Evolutionary conservation across 1,140 invertebrate genomes (phyloP).

Genomic region (Zaprionus nigranus): DNA sequence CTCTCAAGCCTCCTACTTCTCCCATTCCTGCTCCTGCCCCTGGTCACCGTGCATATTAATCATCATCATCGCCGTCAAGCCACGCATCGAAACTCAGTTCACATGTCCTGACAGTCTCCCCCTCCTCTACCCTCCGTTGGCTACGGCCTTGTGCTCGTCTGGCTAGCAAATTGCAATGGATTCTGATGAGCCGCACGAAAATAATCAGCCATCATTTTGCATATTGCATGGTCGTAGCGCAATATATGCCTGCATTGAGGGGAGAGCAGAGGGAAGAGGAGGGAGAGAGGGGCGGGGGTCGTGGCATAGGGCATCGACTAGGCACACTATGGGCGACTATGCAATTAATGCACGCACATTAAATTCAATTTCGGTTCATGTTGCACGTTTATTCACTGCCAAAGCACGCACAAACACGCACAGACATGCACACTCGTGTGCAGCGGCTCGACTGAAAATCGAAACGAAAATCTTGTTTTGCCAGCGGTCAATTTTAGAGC

Average conservation of each 20-base stretch:
- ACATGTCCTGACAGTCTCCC: background rate
- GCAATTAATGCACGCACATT: constrained; percentile 66
- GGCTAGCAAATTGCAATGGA: constrained; percentile 41
- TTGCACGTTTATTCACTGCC: constrained; percentile 32
- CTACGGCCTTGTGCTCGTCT: background rate
- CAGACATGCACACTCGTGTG: background rate
- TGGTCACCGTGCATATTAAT: constrained; percentile 45
- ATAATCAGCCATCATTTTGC: constrained; percentile 51
- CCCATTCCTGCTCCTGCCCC: background rate
- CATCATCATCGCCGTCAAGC: constrained; percentile 18
- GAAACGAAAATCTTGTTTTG: constrained; percentile 20
- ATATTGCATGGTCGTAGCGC: constrained; percentile 28
- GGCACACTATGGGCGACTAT: constrained; percentile 9
- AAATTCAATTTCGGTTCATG: constrained; percentile 57
- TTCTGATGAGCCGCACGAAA: constrained; percentile 49
- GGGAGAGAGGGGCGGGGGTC: background rate
- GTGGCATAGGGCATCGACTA: too few species aligned
- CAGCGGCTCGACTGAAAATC: constrained; percentile 14
- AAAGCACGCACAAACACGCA: constrained; percentile 19
- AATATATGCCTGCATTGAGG: background rate
- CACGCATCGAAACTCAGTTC: constrained; percentile 15
- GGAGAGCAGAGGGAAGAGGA: background rate
- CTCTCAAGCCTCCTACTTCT: background rate
- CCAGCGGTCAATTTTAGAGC: background rate
- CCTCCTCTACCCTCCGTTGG: background rate